Evolutionary conservation across 2,113 vertebrate species (phyloP), one percentile per base, ranked within the genome.

Genomic region (Oncorhynchus tshawytscha): DNA sequence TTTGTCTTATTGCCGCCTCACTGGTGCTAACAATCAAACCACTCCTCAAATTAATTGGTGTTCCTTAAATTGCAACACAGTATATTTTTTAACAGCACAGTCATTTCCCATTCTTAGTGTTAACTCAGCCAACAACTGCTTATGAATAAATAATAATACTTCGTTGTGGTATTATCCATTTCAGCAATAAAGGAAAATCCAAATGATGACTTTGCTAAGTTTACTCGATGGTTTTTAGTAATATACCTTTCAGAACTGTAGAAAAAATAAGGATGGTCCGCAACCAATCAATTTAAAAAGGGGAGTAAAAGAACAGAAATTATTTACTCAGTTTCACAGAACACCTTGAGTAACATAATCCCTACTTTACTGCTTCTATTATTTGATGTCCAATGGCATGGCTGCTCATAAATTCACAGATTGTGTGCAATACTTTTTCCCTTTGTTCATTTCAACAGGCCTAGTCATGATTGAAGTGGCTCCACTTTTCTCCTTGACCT

Each of bases 41-140:
- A 4, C 9, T 75, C 67, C 78, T 81, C 73, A 73, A 71, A 88
- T 91, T 81, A 91, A 90, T 90, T 85, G 88, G 76, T 66, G 65
- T 67, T 77, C 69, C 65, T 86, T 81, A 80, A 85, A 85, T 70
- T 54, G 16, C 51, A 54, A 18, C 71, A 66, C 70, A 67, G 75
- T 70, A 75, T 82, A 79, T 84, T 85, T 71, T 76, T 77, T 73
- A 74, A 82, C 12, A 54, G 16, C 51, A 54, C 39, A 45, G 39
- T 54, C 1, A 54, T 54, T 81, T 80, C 76, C 57, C 76, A 79
- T 67, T 51, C 60, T 54, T 71, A 73, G 68, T 86, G 79, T 87
- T 70, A 85, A 82, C 74, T 90, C 82, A 86, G 87, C 84, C 90
- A 81, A 84, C 31, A 71, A 29, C 25, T 62, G 67, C 51, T 67